phyloP scores from a whole-genome alignment of 2,888 invertebrate genomes.

The Acleris sparsana region DNA sequence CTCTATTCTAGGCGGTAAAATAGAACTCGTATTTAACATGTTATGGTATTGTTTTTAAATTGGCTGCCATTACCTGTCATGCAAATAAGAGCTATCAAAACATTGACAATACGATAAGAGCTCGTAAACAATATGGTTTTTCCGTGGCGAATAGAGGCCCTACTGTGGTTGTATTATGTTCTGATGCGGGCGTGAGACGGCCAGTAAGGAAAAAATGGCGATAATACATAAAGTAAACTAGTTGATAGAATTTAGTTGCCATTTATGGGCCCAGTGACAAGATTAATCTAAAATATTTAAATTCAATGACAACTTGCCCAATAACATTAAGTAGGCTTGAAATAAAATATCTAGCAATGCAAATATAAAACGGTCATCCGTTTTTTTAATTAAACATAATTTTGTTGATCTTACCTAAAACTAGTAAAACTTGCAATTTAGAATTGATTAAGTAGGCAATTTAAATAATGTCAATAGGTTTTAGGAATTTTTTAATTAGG shows the following conservation, averaged over 20 bases:
- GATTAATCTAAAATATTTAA: conserved; percentile 14
- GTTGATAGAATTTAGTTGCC: background rate
- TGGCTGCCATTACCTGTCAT: no score
- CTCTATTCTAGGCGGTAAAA: no score
- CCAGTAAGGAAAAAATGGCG: no score
- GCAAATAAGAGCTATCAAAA: no score
- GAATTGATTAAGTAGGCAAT: conserved; percentile 11
- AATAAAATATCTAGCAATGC: background rate
- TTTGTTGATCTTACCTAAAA: conserved; percentile 1
- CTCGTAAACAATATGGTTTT: no score
- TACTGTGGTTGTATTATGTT: no score
- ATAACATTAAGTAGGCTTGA: background rate
- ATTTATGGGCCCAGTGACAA: conserved; percentile 9
- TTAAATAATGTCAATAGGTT: conserved; percentile 19
- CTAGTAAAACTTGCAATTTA: conserved; percentile 12
- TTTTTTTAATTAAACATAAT: conserved; percentile 18
- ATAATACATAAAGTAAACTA: no score
- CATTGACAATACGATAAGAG: no score
- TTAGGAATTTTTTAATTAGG: background rate
- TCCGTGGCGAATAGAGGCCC: no score
- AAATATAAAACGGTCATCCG: conserved; percentile 9
- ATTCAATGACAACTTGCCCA: conserved; percentile 13
- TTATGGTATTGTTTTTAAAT: no score
- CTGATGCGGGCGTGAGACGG: no score
- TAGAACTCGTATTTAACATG: no score